Conservation (phyloP, 2,113 vertebrate species). For the Zosterops hypoxanthus region DNA sequence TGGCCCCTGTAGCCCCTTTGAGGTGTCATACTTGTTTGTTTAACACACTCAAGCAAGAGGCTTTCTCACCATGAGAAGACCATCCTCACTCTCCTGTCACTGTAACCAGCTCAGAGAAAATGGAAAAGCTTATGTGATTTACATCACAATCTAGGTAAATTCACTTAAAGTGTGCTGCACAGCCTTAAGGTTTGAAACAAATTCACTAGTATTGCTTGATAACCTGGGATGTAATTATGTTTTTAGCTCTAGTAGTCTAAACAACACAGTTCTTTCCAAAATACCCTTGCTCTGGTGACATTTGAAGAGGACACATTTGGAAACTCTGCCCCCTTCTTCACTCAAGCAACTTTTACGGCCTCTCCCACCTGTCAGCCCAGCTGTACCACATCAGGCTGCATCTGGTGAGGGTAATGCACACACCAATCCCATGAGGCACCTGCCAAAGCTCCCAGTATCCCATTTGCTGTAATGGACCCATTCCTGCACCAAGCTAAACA, state of each 20-base stretch:
- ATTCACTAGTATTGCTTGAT: background rate
- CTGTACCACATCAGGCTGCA: background rate
- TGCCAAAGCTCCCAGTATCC: background rate
- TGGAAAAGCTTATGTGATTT: background rate
- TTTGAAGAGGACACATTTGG: background rate
- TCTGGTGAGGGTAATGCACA: background rate
- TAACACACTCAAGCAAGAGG: background rate
- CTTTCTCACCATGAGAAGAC: background rate
- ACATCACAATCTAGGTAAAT: background rate
- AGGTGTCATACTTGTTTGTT: background rate
- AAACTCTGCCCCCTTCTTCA: background rate
- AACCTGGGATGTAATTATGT: background rate
- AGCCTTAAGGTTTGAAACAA: background rate
- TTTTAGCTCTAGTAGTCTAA: background rate
- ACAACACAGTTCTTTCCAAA: background rate
- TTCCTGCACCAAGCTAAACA: background rate
- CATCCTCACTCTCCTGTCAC: background rate
- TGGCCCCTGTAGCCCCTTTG: background rate
- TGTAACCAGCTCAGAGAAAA: background rate
- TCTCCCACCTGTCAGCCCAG: background rate
- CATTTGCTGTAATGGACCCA: background rate
- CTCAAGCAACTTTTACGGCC: background rate
- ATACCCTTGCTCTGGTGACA: background rate
- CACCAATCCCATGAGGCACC: rapidly evolving
- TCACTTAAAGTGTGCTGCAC: background rate